Conservation (phyloP, 2,797 vertebrate species). For the Prunella strophiata region DNA sequence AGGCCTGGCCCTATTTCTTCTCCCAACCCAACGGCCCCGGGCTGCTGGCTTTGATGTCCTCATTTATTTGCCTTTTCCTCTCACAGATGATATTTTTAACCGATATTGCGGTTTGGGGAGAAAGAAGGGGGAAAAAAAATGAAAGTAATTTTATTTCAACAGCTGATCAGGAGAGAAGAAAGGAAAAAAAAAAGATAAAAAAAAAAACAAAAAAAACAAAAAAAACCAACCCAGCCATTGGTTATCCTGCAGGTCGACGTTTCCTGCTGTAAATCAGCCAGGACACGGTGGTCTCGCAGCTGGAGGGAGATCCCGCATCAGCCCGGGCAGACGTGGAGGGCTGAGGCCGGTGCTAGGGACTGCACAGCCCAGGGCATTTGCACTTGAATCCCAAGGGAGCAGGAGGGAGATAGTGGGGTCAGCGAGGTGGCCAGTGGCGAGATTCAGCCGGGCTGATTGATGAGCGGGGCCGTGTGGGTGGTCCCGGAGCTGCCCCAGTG, state of each 20-base stretch:
- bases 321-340: neutral
- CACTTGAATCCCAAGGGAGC: slow-evolving; percentile 34
- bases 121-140: fast-evolving
- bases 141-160: neutral
- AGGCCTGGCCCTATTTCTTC: slow-evolving; percentile 62
- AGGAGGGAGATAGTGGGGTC: neutral
- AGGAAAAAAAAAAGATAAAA: no score
- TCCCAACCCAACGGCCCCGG: slow-evolving; percentile 64
- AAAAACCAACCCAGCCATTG: neutral
- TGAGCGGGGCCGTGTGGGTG: neutral
- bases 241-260: neutral
- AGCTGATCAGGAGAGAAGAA: neutral
- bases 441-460: neutral
- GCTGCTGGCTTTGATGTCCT: slow-evolving; percentile 74
- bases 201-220: no score
- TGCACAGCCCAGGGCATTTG: neutral
- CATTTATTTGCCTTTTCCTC: slow-evolving; percentile 69
- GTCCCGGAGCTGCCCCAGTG: neutral
- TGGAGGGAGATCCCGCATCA: neutral
- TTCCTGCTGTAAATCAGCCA: slow-evolving; percentile 20
- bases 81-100: slow-evolving; percentile 73
- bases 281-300: neutral
- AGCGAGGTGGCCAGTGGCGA: neutral
- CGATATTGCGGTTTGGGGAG: slow-evolving; percentile 1
- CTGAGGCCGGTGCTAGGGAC: neutral